Evolutionary conservation across 1,140 invertebrate species (phyloP), one percentile per base, ranked within the genome.

Genomic region (Macrocentrus cingulum): DNA sequence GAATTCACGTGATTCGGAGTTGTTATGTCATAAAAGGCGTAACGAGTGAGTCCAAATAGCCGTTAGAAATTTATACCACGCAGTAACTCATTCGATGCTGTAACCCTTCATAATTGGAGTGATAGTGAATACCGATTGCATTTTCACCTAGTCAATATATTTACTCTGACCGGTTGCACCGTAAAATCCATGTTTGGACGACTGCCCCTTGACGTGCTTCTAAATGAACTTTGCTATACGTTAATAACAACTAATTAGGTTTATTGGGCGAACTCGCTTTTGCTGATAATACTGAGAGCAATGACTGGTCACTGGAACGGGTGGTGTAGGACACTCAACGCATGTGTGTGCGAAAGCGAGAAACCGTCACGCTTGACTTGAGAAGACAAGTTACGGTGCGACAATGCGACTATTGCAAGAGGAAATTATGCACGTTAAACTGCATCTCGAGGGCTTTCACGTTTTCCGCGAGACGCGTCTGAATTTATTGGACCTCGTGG

Each of bases 91-190:
- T 32, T 11, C 19, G 64, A 59, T 68, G 68, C 65, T 61, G 69
- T 73, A 72, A 75, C 61, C 60, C 77, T 76, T 80, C 75, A 71
- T 71, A 76, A 79, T 72, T 71, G 66, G 59, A 66, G 61, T 63
- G 70, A 73, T 73, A 68, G 63, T 66, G 52, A 49, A 56, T 32
- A 29, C 48, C 67, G 67, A 75, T 75, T 68, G 70, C 69, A 68
- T 65, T 73, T 66, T 71, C 66, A 55, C 65, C 65, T 63, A 63
- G 64, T 50, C 65, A 65, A 60, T 49, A 64, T 64, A 55, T n/a
- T n/a, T n/a, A n/a, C 45, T 42, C 57, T 41, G 32, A 50, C 18
- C 29, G 15, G 18, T n/a, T n/a, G n/a, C n/a, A n/a, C n/a, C n/a
- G n/a, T n/a, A n/a, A n/a, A n/a, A 29, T 19, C 75, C 72, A 66